Percentiles rank a stretch among this genome's conserved stretches.
These are phyloP conservation scores for Tarsius wallacei DNA, from an alignment of 2,797 vertebrate genomes.

Conservation along the genomic window DNA sequence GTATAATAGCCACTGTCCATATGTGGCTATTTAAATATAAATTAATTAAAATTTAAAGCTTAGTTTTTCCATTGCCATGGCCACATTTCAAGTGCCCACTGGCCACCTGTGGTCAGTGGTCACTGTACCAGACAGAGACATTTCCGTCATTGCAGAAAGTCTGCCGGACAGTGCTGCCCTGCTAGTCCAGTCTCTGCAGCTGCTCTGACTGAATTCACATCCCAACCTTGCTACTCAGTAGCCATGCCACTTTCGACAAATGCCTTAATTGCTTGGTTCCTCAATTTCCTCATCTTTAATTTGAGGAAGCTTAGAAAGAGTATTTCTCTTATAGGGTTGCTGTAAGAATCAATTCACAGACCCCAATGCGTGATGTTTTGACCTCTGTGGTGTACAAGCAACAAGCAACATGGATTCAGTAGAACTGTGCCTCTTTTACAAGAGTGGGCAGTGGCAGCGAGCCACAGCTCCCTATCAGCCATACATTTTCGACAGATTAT, in stretches of 20 bases:
- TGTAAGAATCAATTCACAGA: not conserved
- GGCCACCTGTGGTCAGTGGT: not conserved
- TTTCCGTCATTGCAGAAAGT: not conserved
- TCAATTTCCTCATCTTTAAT: not conserved
- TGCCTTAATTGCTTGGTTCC: not conserved
- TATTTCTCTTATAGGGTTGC: not conserved
- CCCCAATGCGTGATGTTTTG: not conserved
- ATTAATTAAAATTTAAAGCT: slow-evolving; percentile 34
- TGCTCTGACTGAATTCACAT: not conserved
- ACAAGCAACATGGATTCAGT: not conserved
- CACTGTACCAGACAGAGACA: not conserved
- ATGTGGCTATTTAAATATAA: slow-evolving; percentile 3
- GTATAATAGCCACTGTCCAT: not conserved
- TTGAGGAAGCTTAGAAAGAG: slow-evolving; percentile 2
- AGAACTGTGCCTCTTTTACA: not conserved
- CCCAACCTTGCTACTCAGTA: not conserved
- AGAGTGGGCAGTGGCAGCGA: not conserved
- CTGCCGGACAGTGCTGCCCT: not conserved
- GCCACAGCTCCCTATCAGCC: not conserved
- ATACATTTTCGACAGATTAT: not conserved
- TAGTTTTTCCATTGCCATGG: not conserved
- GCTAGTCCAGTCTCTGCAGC: not conserved
- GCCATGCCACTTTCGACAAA: not conserved
- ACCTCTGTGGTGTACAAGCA: not conserved
- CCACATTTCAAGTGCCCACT: not conserved